A percentile compares a stretch with the other conserved stretches of the same genome.
Evolutionary conservation across 2,113 vertebrate genomes (phyloP).

Genomic region (Recurvirostra avosetta): DNA sequence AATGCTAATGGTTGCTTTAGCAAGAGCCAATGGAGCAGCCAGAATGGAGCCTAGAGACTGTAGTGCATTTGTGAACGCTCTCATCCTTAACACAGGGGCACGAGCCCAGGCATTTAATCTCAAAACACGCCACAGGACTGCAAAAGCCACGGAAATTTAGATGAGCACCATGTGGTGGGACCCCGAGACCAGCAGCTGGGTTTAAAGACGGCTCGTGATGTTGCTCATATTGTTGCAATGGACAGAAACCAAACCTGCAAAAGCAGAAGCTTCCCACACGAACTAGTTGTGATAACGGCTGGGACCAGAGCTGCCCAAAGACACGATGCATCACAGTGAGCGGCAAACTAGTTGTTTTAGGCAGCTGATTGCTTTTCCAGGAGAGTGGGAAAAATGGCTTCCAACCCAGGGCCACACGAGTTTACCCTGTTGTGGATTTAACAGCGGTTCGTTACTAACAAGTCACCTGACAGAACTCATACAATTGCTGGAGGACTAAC

Average conservation of each 20-base stretch:
- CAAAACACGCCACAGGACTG: neutral
- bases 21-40: neutral
- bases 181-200: neutral
- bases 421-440: no score
- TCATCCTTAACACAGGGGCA: neutral
- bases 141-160: neutral
- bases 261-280: neutral
- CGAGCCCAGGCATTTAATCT: accelerated
- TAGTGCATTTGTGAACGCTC: accelerated
- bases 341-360: neutral
- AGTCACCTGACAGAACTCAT: accelerated
- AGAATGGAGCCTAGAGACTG: neutral
- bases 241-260: no score
- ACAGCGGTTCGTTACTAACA: neutral
- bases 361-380: neutral
- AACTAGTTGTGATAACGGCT: accelerated
- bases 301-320: neutral
- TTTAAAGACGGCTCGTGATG: neutral
- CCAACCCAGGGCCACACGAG: no score
- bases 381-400: neutral
- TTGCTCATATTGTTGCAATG: accelerated
- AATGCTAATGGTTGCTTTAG: neutral
- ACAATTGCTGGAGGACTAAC: neutral
- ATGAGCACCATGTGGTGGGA: neutral
- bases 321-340: accelerated